These are phyloP conservation scores for Drosophila affinis DNA, from an alignment of 2,888 invertebrate species.

Conservation along the genomic window DNA sequence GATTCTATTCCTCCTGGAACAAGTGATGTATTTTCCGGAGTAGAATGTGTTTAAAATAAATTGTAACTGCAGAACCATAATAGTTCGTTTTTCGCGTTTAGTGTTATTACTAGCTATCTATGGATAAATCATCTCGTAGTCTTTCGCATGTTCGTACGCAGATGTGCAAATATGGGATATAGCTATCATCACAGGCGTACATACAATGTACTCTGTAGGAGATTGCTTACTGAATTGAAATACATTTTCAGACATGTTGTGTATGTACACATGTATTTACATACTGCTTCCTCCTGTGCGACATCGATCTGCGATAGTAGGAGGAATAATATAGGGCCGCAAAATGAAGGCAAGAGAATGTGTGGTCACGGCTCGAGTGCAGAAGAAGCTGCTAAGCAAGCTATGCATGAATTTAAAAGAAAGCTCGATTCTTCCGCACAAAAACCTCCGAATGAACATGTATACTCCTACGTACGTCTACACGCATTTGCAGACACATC, in stretches of 20 bases:
- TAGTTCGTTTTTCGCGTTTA: too few species aligned
- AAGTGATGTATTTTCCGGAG: neutral
- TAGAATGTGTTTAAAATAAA: too few species aligned
- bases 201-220: too few species aligned
- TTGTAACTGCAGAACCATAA: too few species aligned
- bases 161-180: too few species aligned
- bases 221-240: neutral
- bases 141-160: too few species aligned
- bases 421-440: constrained; percentile 54
- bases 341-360: neutral
- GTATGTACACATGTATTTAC: neutral
- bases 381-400: constrained; percentile 22
- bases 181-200: too few species aligned
- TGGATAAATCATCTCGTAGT: too few species aligned
- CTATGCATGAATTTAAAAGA: constrained; percentile 56
- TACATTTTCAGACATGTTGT: constrained; percentile 5
- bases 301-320: neutral
- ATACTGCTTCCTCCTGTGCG: constrained; percentile 12
- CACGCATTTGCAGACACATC: constrained; percentile 18
- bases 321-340: neutral
- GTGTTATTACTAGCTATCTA: too few species aligned
- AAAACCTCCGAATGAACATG: constrained; percentile 46
- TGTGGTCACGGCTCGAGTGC: constrained; percentile 1
- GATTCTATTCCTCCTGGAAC: neutral
- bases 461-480: constrained; percentile 25